Base-by-base conservation (phyloP, 2,113 vertebrate species). In the Prinia subflava region DNA sequence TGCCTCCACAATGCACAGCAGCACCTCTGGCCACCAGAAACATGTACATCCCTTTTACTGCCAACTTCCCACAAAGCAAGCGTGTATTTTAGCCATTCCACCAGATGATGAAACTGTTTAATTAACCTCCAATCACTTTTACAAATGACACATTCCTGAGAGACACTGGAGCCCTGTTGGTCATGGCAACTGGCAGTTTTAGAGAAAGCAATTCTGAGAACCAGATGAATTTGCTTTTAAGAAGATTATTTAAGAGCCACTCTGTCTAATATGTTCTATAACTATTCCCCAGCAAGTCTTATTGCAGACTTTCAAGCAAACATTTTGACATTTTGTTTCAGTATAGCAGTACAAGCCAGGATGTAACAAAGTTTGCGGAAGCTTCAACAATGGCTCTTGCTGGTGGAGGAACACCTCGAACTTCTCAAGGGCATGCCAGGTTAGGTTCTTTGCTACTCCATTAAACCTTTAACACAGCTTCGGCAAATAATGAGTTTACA, bases 161-260 rank as follows among this genome's bases (percentile, higher is more conserved):
- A 82, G 75, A 33, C 70, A 80, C 27, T 7, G 1, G 6, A 86
- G 63, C 23, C 42, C 75, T 9, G 3, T 1, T 78, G 71, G 47
- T 70, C 8, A 20, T 9, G 20, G 60, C 59, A 90, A 77, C 7
- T 41, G 55, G 67, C 78, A 85, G 28, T 57, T 80, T 37, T 67
- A 70, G 35, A 73, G 64, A 92, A 88, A 91, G 67, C 57, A 91
- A 74, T 92, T 83, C 79, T 87, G 73, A 91, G 83, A 95, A 87
- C 7, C 67, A 89, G 50, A 83, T 59, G 22, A 67, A 90, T 83
- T 81, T 71, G 22, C 67, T 85, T 95, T 47, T 15, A 76, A 76
- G 85, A 52, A 68, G 25, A 55, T 28, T 46, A 79, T 64, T 68
- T 74, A 77, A 92, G 52, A 88, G 30, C 30, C 33, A 74, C 33